Conservation (phyloP, 2,797 vertebrate genomes). For the Bovichtus variegatus region DNA sequence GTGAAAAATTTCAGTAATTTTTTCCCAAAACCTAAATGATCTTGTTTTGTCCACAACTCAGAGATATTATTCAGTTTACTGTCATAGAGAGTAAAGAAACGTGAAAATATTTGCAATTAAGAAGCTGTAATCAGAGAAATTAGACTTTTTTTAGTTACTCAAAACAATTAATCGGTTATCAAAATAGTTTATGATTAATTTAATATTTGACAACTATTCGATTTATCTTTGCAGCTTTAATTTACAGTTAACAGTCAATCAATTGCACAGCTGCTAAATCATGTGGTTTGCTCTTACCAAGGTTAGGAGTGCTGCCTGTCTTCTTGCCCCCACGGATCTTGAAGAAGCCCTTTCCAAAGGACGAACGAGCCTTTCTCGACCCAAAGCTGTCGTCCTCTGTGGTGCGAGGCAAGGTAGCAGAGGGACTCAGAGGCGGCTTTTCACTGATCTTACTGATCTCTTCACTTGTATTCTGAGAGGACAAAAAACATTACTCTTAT, state of each 20-base stretch:
- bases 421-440: slow-evolving; percentile 87
- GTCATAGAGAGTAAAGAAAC: too few species aligned
- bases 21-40: too few species aligned
- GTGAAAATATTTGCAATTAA: too few species aligned
- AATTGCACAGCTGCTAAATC: neutral
- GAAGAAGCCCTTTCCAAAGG: slow-evolving; percentile 97
- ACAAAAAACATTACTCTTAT: slow-evolving; percentile 3
- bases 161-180: too few species aligned
- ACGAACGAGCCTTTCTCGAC: slow-evolving; percentile 92
- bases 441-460: slow-evolving; percentile 81
- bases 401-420: slow-evolving; percentile 67
- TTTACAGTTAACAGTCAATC: slow-evolving; percentile 19
- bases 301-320: slow-evolving; percentile 91
- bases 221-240: too few species aligned
- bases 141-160: too few species aligned
- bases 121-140: too few species aligned
- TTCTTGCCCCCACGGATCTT: slow-evolving; percentile 95
- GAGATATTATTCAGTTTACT: too few species aligned
- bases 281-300: slow-evolving; percentile 86
- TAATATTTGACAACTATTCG: too few species aligned
- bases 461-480: slow-evolving; percentile 79
- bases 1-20: too few species aligned
- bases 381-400: slow-evolving; percentile 90
- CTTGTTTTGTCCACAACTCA: too few species aligned
- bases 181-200: too few species aligned